Conservation (phyloP, 2,797 vertebrate species). For the Pseudomugil tenellus region DNA sequence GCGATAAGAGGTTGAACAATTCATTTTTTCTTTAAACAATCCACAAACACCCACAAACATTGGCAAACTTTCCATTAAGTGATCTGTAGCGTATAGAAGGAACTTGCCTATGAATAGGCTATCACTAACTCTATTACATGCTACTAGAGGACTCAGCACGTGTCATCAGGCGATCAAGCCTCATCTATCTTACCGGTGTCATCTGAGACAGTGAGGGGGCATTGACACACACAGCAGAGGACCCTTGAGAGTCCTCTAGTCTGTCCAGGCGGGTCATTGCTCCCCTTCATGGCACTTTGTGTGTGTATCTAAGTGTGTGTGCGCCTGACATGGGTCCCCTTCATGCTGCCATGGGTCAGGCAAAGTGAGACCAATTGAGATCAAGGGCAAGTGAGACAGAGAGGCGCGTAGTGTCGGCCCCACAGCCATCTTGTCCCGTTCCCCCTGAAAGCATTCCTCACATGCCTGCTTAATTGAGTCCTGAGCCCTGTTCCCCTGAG, state of each 20-base stretch:
- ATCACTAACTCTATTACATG: constrained; percentile 50
- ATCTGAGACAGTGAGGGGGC: constrained; percentile 34
- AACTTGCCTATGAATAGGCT: constrained; percentile 29
- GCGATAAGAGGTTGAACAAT: not conserved
- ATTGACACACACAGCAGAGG: constrained; percentile 45
- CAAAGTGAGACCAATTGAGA: constrained; percentile 79
- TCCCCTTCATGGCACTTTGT: constrained; percentile 64
- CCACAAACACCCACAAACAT: not conserved
- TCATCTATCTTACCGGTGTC: constrained; percentile 56
- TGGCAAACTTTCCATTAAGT: constrained; percentile 4
- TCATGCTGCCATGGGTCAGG: constrained; percentile 75
- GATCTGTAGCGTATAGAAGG: constrained; percentile 8
- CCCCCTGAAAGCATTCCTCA: constrained; percentile 82
- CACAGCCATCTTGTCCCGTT: constrained; percentile 75
- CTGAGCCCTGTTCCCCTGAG: constrained; percentile 74
- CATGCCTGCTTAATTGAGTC: constrained; percentile 84
- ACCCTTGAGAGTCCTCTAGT: constrained; percentile 67
- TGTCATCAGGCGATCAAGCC: constrained; percentile 64
- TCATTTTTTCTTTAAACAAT: constrained; percentile 18
- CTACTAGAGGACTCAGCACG: constrained; percentile 50
- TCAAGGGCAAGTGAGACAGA: constrained; percentile 76
- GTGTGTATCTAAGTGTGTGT: constrained; percentile 42
- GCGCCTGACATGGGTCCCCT: constrained; percentile 68
- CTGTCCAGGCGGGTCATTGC: constrained; percentile 69
- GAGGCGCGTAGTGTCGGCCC: constrained; percentile 68